Percentiles rank a stretch among this genome's conserved stretches.
Evolutionary conservation across 1,140 invertebrate species (phyloP).

Genomic region (Zaprionus lachaisei): DNA sequence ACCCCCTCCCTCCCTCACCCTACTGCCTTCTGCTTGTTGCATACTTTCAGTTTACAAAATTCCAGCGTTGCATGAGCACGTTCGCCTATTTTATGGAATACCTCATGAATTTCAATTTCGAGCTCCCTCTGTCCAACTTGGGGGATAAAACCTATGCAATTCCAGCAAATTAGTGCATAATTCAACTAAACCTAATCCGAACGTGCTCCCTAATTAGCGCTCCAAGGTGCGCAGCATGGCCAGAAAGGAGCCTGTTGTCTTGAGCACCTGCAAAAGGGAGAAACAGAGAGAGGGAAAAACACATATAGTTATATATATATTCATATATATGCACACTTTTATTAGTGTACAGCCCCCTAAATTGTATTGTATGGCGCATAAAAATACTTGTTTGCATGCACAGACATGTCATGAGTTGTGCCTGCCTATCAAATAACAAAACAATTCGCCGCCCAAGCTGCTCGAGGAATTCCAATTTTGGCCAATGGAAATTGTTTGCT

Average conservation of each 20-base stretch:
- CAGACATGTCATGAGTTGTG: not conserved
- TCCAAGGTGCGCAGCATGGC: slow-evolving; percentile 52
- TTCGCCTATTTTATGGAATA: slow-evolving; percentile 63
- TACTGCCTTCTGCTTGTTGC: slow-evolving; percentile 44
- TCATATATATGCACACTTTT: not conserved
- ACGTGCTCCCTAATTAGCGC: slow-evolving; percentile 33
- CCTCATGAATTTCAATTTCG: slow-evolving; percentile 76
- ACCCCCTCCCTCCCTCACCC: not conserved
- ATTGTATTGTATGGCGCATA: slow-evolving; percentile 1
- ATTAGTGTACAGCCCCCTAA: not conserved
- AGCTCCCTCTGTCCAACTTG: slow-evolving; percentile 8
- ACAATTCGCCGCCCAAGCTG: not conserved
- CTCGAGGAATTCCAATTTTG: not conserved
- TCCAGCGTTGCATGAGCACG: slow-evolving; percentile 59
- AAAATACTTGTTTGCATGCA: slow-evolving; percentile 1
- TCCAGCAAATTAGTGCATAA: slow-evolving; percentile 52
- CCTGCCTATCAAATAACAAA: not conserved
- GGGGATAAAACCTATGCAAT: slow-evolving; percentile 38
- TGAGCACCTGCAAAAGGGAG: slow-evolving; percentile 29
- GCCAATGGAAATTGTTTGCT: not conserved
- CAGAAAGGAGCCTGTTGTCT: slow-evolving; percentile 52
- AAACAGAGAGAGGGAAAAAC: not conserved
- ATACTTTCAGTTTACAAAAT: slow-evolving; percentile 71
- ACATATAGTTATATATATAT: not conserved
- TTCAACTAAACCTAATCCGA: slow-evolving; percentile 34